Evolutionary conservation across 2,113 vertebrate genomes (phyloP).

Genomic region (zebrafish (Danio rerio)): DNA sequence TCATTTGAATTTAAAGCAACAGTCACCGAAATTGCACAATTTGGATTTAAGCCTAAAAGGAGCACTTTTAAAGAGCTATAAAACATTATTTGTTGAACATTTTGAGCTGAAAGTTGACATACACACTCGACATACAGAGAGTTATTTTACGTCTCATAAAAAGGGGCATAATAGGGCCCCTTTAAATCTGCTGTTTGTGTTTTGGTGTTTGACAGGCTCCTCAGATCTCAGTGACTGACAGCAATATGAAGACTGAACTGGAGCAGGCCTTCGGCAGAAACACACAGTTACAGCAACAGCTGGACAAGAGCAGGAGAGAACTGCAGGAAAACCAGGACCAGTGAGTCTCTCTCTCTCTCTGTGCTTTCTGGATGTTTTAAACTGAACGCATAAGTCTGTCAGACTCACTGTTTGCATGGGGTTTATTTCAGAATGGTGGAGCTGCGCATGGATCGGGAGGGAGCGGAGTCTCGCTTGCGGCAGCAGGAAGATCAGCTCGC

Average conservation of each 20-base stretch:
- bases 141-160: too few species aligned
- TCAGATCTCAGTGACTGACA: conserved; percentile 46
- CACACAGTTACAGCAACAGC: conserved; percentile 71
- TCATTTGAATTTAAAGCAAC: too few species aligned
- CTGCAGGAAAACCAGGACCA: conserved; percentile 80
- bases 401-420: neutral
- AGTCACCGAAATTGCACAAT: too few species aligned
- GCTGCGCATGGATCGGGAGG: conserved; percentile 69
- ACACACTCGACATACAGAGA: too few species aligned
- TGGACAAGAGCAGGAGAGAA: conserved; percentile 78
- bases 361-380: neutral
- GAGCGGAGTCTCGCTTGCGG: conserved; percentile 65
- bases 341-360: conserved; percentile 68
- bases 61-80: too few species aligned
- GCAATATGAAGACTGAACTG: conserved; percentile 66
- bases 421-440: conserved; percentile 66
- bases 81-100: too few species aligned
- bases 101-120: too few species aligned
- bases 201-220: conserved; percentile 58
- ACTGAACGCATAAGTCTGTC: neutral
- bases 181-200: neutral
- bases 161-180: too few species aligned
- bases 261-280: conserved; percentile 72
- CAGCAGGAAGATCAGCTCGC: conserved; percentile 81
- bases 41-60: too few species aligned